Evolutionary conservation across 2,888 invertebrate species (phyloP), one percentile per base, ranked within the genome.

Genomic region (Ctena decussata): DNA sequence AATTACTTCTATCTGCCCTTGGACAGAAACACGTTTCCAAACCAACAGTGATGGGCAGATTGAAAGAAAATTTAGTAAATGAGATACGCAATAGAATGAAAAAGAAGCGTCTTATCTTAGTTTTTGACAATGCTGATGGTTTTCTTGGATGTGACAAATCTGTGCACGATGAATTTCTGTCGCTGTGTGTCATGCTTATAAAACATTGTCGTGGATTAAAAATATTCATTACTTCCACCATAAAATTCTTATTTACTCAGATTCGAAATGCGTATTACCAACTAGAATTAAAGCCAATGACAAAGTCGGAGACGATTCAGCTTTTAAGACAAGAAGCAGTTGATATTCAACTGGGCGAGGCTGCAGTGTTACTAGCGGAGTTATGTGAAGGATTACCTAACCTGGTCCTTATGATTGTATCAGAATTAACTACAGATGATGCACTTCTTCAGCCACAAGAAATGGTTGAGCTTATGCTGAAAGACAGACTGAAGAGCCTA

Each of bases 121-220:
- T 80, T 6, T 80, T 80, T 53, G 80, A 80, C 41, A 75, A 80
- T 53, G 80, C 80, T 0, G 80, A 80, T 37, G 70, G 75, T 37
- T 69, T 75, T 11, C 46, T 80, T 11, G 80, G 75, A 75, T 35
- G 49, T 3, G n/a, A 30, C 18, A 57, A 37, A 69, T 3, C 5
- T 5, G 60, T 75, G 6, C 27, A 69, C 21, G 53, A 24, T n/a
- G 75, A 65, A n/a, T 75, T 80, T 65, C 35, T 75, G 12, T 53
- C 53, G 11, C 30, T 80, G 3, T 24, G 74, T 18, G 35, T 46
- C 27, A 69, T 69, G 37, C 1, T 75, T 6, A 30, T 69, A n/a
- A 80, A 75, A 53, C 53, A 70, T 18, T 80, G 75, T 69, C 65
- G 30, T 3, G 75, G 69, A 35, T 44, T 80, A 24, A 80, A 69